A percentile compares a stretch with the other conserved stretches of the same genome.
Evolutionary conservation across 2,797 vertebrate genomes (phyloP).

Genomic region (Gambelia wislizenii): DNA sequence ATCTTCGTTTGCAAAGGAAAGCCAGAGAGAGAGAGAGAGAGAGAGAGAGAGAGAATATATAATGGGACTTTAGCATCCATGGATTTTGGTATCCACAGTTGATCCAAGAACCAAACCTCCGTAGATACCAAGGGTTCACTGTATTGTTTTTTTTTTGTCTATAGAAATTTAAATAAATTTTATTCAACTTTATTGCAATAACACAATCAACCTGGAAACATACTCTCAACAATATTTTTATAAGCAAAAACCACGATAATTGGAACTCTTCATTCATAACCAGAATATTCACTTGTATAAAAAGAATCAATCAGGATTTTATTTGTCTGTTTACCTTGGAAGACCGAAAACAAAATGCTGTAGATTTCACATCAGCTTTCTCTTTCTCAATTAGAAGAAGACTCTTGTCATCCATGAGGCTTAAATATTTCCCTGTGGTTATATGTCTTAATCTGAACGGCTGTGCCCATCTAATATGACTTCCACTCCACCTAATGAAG

Average conservation of each 20-base stretch:
- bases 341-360: conserved; percentile 93
- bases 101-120: too few species aligned
- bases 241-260: background rate
- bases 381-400: conserved; percentile 93
- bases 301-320: background rate
- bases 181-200: background rate
- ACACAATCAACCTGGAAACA: background rate
- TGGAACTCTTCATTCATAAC: background rate
- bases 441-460: conserved; percentile 93
- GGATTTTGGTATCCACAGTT: too few species aligned
- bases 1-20: too few species aligned
- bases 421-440: conserved; percentile 95
- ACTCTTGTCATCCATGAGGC: conserved; percentile 90
- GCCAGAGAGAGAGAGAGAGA: too few species aligned
- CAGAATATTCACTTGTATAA: too few species aligned
- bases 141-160: background rate
- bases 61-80: too few species aligned
- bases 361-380: conserved; percentile 92
- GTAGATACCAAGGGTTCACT: too few species aligned
- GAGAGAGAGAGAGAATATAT: too few species aligned
- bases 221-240: background rate
- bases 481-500: conserved; percentile 91
- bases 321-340: conserved; percentile 86
- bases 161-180: background rate
- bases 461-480: conserved; percentile 96